phyloP scores from a whole-genome alignment of 2,888 invertebrate genomes.

The Amorpha juglandis region DNA sequence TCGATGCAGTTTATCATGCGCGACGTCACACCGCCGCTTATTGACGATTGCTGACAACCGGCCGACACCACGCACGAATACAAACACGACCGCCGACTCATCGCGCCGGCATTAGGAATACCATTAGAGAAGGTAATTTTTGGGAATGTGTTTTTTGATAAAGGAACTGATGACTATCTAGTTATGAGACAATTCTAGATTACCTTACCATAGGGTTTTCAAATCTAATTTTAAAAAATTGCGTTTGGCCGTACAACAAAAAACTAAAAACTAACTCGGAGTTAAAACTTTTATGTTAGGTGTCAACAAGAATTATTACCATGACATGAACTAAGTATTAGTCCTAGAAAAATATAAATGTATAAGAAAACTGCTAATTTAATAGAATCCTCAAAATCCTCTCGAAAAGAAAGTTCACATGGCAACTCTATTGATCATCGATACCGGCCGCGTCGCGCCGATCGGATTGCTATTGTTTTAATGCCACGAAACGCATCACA shows the following conservation, averaged over 20 bases:
- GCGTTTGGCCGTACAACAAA: too few species aligned
- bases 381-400: not conserved
- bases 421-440: not conserved
- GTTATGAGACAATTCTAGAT: not conserved
- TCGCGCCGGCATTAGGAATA: not conserved
- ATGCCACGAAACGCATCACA: constrained; percentile 13
- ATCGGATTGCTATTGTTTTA: constrained; percentile 14
- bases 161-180: not conserved
- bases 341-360: too few species aligned
- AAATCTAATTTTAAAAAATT: too few species aligned
- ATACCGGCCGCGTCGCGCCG: constrained; percentile 1
- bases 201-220: not conserved
- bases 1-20: constrained; percentile 33
- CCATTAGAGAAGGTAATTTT: not conserved
- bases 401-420: not conserved
- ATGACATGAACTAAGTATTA: too few species aligned
- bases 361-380: too few species aligned
- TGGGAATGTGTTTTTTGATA: not conserved
- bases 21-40: constrained; percentile 36
- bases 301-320: too few species aligned
- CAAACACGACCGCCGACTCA: not conserved
- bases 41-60: constrained; percentile 41
- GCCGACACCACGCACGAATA: constrained; percentile 34
- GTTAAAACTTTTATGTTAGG: too few species aligned
- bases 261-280: too few species aligned